These are phyloP conservation scores for Dorcus parallelipipedus DNA, from an alignment of 2,888 invertebrate genomes.

Conservation along the genomic window DNA sequence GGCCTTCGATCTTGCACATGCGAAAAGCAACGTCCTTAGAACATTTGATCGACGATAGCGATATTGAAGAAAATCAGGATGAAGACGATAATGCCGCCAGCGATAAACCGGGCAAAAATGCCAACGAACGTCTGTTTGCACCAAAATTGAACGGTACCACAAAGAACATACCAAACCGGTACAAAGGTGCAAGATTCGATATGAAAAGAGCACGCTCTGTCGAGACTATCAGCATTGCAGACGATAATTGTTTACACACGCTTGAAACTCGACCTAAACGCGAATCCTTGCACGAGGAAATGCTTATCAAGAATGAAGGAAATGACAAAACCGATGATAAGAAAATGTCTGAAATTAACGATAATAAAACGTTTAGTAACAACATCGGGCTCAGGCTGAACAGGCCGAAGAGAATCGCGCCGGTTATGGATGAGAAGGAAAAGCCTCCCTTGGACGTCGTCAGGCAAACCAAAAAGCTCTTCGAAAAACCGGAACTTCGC, in stretches of 20 bases:
- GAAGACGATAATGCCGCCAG: constrained; percentile 25
- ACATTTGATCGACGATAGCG: constrained; percentile 76
- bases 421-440: constrained; percentile 68
- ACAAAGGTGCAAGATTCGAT: constrained; percentile 56
- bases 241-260: constrained; percentile 20
- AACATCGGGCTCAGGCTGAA: constrained; percentile 44
- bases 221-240: constrained; percentile 68
- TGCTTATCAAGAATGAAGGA: constrained; percentile 46
- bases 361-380: constrained; percentile 25
- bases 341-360: constrained; percentile 22
- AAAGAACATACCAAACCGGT: constrained; percentile 42
- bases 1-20: constrained; percentile 65
- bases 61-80: constrained; percentile 41
- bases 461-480: constrained; percentile 78
- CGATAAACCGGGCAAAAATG: constrained; percentile 7
- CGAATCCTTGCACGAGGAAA: constrained; percentile 52
- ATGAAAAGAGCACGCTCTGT: constrained; percentile 85
- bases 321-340: constrained; percentile 32
- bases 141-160: constrained; percentile 32
- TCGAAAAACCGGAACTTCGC: constrained; percentile 65
- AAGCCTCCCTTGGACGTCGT: constrained; percentile 88
- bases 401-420: constrained; percentile 60
- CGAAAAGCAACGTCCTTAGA: constrained; percentile 82
- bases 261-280: constrained; percentile 32
- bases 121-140: constrained; percentile 26